Conservation (phyloP, 2,113 vertebrate genomes). For the Pseudopodoces humilis region DNA sequence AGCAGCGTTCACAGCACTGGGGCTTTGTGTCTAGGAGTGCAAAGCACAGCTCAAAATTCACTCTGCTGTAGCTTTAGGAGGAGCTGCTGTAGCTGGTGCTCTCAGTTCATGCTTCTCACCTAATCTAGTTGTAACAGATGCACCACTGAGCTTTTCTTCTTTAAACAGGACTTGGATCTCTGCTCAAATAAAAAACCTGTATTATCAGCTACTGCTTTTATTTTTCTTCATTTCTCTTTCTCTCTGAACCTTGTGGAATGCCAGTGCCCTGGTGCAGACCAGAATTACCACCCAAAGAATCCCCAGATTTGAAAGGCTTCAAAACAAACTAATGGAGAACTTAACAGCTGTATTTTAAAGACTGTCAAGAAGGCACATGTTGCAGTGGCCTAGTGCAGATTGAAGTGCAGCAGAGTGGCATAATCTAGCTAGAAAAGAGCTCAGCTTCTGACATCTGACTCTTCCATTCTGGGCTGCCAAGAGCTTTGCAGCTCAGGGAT, state of each 20-base stretch:
- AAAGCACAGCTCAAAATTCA: neutral
- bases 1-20: neutral
- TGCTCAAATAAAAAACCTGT: neutral
- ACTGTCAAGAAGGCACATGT: neutral
- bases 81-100: neutral
- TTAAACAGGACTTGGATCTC: neutral
- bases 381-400: neutral
- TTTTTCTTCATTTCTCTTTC: neutral
- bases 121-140: neutral
- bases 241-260: neutral
- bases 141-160: neutral
- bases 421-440: neutral
- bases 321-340: neutral
- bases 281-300: neutral
- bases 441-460: neutral
- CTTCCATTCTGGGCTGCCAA: neutral
- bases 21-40: neutral
- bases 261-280: neutral
- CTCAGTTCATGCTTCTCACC: neutral
- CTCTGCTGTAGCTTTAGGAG: neutral
- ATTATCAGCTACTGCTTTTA: neutral
- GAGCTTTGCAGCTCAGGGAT: neutral
- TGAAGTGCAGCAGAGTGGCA: neutral
- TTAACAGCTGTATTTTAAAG: neutral
- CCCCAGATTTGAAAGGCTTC: neutral